Evolutionary conservation across 2,888 invertebrate genomes (phyloP).

Genomic region (Ephialtes manifestator): DNA sequence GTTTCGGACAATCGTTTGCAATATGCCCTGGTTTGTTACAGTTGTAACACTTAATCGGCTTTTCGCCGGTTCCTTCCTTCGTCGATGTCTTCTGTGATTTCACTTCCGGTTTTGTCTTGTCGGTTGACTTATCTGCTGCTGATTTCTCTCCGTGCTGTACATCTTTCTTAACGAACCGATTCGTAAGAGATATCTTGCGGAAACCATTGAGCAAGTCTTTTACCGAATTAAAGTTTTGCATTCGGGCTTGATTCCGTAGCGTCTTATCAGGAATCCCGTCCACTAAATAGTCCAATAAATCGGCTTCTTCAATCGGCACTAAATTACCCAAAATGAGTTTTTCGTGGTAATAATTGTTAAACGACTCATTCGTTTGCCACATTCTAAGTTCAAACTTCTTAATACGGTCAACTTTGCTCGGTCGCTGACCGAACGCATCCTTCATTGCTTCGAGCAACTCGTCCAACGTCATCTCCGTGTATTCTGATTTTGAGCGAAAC

Average conservation of each 20-base stretch:
- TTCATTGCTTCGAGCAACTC: slow-evolving; percentile 63
- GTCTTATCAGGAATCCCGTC: slow-evolving; percentile 55
- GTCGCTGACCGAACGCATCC: slow-evolving; percentile 66
- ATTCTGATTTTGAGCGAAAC: slow-evolving; percentile 68
- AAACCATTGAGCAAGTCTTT: slow-evolving; percentile 60
- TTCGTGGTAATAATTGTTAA: slow-evolving; percentile 66
- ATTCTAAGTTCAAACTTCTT: slow-evolving; percentile 66
- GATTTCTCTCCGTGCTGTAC: background rate
- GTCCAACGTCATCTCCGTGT: slow-evolving; percentile 54
- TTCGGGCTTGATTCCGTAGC: slow-evolving; percentile 47
- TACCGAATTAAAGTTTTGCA: slow-evolving; percentile 54
- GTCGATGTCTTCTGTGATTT: slow-evolving; percentile 5
- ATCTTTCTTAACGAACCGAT: slow-evolving; percentile 25
- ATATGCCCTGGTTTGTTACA: slow-evolving; percentile 51
- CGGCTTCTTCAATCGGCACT: slow-evolving; percentile 61
- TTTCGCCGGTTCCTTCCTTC: background rate
- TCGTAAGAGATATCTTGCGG: slow-evolving; percentile 50
- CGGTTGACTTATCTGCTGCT: too few species aligned
- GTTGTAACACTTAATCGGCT: slow-evolving; percentile 44
- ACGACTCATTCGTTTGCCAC: slow-evolving; percentile 65
- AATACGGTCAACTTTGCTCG: slow-evolving; percentile 53
- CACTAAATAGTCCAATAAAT: slow-evolving; percentile 63
- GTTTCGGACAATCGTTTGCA: slow-evolving; percentile 31
- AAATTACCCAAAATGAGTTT: slow-evolving; percentile 63
- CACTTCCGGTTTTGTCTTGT: background rate